A percentile compares a stretch with the other conserved stretches of the same genome.
Evolutionary conservation across 2,113 vertebrate species (phyloP).

Genomic region (Aplodontia rufa): DNA sequence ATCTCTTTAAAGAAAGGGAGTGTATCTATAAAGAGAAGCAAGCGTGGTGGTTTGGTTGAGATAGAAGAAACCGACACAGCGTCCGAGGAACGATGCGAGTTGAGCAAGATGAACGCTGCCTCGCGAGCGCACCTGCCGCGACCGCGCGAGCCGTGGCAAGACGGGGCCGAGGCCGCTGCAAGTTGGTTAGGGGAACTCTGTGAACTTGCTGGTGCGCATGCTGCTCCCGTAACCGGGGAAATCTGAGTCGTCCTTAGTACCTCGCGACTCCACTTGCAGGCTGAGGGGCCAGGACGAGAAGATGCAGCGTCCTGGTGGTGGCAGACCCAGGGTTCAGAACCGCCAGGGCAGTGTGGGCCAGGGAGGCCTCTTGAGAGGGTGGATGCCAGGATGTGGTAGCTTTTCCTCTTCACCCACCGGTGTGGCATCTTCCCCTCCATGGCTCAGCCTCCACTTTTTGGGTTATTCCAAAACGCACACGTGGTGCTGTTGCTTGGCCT

Average conservation of each 20-base stretch:
- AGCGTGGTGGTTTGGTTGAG: background rate
- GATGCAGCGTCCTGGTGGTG: background rate
- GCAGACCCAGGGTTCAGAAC: no score
- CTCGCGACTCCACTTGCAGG: background rate
- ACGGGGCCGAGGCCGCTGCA: background rate
- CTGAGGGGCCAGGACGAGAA: fast-evolving
- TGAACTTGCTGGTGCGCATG: background rate
- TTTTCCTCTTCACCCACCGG: fast-evolving
- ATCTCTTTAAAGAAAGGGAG: background rate
- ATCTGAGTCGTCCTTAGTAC: background rate
- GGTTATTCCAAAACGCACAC: background rate
- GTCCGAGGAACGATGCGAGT: background rate
- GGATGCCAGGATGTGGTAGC: fast-evolving
- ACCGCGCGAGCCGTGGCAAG: background rate
- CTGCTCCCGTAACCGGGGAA: background rate
- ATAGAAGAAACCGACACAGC: background rate
- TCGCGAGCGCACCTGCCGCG: fast-evolving
- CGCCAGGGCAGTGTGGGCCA: fast-evolving
- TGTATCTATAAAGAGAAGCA: background rate
- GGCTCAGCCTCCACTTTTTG: no score
- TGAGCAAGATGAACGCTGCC: fast-evolving
- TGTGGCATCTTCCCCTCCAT: fast-evolving
- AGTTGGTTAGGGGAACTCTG: background rate
- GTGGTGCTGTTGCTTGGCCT: fast-evolving
- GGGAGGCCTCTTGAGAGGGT: no score